These are phyloP conservation scores for Unio delphinus DNA, from an alignment of 2,888 invertebrate genomes.

Conservation along the genomic window DNA sequence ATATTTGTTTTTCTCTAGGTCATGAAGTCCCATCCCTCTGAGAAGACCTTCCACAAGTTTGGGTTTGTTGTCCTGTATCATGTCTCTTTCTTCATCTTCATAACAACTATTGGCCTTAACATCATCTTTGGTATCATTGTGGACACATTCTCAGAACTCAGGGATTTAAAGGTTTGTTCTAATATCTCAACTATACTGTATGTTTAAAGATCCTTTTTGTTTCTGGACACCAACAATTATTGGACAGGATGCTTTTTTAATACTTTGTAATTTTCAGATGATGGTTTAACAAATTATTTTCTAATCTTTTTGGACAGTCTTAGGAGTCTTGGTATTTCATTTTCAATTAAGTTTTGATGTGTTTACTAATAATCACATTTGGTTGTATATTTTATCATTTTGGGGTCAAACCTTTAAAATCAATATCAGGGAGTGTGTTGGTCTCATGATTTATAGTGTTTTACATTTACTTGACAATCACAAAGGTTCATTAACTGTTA, in stretches of 20 bases:
- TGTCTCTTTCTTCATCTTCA: slow-evolving; percentile 71
- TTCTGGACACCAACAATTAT: too few relatives aligned
- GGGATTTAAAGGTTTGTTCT: slow-evolving; percentile 69
- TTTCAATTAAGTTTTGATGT: too few relatives aligned
- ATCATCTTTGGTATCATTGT: slow-evolving; percentile 73
- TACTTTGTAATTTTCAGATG: not conserved
- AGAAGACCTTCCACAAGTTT: slow-evolving; percentile 65
- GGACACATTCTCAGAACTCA: slow-evolving; percentile 71
- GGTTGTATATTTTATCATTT: too few relatives aligned
- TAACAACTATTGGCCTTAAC: slow-evolving; percentile 72
- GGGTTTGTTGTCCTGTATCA: slow-evolving; percentile 68
- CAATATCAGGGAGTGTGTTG: too few relatives aligned
- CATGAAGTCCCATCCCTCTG: slow-evolving; percentile 57
- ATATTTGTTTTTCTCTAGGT: slow-evolving; percentile 32
- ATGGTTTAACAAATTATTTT: not conserved
- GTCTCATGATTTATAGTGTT: too few relatives aligned
- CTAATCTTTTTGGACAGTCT: not conserved
- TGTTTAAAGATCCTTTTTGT: too few relatives aligned
- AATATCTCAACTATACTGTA: not conserved
- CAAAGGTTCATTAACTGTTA: too few relatives aligned
- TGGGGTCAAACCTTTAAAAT: too few relatives aligned
- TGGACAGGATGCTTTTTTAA: not conserved
- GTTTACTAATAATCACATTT: too few relatives aligned
- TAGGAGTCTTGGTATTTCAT: too few relatives aligned
- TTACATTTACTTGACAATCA: too few relatives aligned